These are phyloP conservation scores for Nanger granti DNA, from an alignment of 2,113 vertebrate species.

Conservation along the genomic window DNA sequence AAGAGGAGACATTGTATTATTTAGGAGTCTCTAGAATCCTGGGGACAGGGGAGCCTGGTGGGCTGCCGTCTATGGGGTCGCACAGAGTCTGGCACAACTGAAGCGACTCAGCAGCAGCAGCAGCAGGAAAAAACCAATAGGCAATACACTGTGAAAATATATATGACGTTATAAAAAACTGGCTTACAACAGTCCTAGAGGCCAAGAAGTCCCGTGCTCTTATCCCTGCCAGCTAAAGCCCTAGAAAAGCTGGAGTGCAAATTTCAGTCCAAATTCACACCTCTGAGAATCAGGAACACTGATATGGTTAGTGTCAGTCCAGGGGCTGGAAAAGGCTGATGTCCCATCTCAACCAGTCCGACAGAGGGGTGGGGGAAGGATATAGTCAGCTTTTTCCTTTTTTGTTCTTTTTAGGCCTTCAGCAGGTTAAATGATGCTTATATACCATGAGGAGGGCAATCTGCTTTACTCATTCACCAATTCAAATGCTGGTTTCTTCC, in stretches of 20 bases:
- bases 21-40: background rate
- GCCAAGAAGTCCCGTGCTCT: background rate
- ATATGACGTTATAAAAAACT: background rate
- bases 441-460: too few relatives aligned
- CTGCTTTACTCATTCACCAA: background rate
- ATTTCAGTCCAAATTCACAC: background rate
- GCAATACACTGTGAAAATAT: background rate
- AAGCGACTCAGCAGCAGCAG: too few relatives aligned
- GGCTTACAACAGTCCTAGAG: background rate
- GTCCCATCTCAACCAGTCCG: background rate
- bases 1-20: background rate
- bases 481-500: background rate
- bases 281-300: background rate
- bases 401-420: background rate
- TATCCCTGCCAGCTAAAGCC: background rate
- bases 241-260: background rate
- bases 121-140: background rate
- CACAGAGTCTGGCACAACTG: too few relatives aligned
- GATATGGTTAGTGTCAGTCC: background rate
- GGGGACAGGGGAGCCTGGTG: too few relatives aligned
- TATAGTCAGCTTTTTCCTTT: background rate
- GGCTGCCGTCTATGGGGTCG: too few relatives aligned
- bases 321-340: background rate
- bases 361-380: background rate
- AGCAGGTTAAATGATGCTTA: background rate